Base-by-base conservation (phyloP, 2,888 invertebrate species). In the Caenorhabditis sulstoni region DNA sequence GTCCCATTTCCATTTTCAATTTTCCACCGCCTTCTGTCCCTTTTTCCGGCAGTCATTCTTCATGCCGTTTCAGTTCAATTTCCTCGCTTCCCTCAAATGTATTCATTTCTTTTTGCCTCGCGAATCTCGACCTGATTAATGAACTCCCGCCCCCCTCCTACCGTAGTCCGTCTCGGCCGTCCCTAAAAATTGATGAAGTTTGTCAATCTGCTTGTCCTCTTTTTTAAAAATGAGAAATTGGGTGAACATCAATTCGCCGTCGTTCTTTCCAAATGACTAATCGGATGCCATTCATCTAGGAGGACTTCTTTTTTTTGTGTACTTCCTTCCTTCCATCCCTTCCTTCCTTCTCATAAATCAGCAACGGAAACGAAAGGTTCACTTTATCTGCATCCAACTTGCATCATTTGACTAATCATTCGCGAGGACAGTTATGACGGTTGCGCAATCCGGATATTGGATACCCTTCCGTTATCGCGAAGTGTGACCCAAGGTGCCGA, bases 71-170 rank as follows among this genome's bases (percentile, higher is more conserved):
- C 47, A 16, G 29, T 35, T 29, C 52, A 52, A 39, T 64, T 64
- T 64, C 64, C 29, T 41, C 45, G 52, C 52, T 52, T 18, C 39
- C 35, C 47, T 16, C 16, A 39, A 68, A 58, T 68, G 67, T 68
- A 68, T 68, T 68, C 67, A 68, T 68, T 68, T 50, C 58, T 50
- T 68, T 68, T 68, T 55, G n/a, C 45, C 5, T 18, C 20, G 9
- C 14, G 23, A 52, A 52, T 57, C 57, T 37, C 55, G 12, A 16
- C 7, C 41, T 67, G 68, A 68, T 68, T 52, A 68, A 68, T 68
- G 67, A 59, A 68, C 29, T 29, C 29, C 29, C 29, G 4, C 7
- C 29, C 29, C 29, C 29, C 67, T 59, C 59, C 59, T 68, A 68
- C 68, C 35, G 68, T 68, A 68, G 12, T 37, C 44, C 57, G 22